Evolutionary conservation across 1,140 invertebrate genomes (phyloP), one percentile per base, ranked within the genome.

Genomic region (Rhizoglyphus robini): DNA sequence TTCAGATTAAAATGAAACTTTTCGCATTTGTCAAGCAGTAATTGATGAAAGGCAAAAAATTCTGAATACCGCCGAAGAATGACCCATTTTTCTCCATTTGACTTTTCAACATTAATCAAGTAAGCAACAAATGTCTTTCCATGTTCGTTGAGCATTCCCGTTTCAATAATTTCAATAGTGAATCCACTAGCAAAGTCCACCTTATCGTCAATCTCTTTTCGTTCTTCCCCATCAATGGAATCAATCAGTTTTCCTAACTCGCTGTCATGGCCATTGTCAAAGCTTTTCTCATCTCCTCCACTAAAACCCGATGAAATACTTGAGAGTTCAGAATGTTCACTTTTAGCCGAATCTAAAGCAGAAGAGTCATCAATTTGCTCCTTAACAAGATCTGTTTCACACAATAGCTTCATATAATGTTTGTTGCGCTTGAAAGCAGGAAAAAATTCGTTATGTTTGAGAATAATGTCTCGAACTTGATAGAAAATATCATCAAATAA

Each of bases 401-500:
- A 81, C 3, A 90, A 76, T 25, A 90, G 77, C 71, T 85, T 85
- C 0, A 87, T 75, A 71, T 90, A 90, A 0, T 80, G 78, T 59
- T 80, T 76, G 65, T 82, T 83, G 70, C 81, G 81, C 65, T 84
- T 83, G 71, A 89, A 90, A 0, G 81, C 78, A 11, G 83, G 83
- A 63, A 87, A 78, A 73, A 83, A 88, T 65, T 81, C 80, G 46
- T 85, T 83, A 38, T 84, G 81, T 65, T 76, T 74, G 25, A 32
- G 36, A 57, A 79, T 70, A 30, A 74, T 74, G 49, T 78, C 74
- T 67, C 74, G 75, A 8, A 78, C 76, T 71, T 77, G 77, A 20
- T 74, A 70, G 75, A 91, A 85, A 13, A 90, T 80, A 64, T 89
- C 85, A 75, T 94, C 90, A 77, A 96, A 95, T 82, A 88, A 89